A percentile compares a stretch with the other conserved stretches of the same genome.
Conservation (phyloP, 2,113 vertebrate genomes). For the Rattus rattus region DNA sequence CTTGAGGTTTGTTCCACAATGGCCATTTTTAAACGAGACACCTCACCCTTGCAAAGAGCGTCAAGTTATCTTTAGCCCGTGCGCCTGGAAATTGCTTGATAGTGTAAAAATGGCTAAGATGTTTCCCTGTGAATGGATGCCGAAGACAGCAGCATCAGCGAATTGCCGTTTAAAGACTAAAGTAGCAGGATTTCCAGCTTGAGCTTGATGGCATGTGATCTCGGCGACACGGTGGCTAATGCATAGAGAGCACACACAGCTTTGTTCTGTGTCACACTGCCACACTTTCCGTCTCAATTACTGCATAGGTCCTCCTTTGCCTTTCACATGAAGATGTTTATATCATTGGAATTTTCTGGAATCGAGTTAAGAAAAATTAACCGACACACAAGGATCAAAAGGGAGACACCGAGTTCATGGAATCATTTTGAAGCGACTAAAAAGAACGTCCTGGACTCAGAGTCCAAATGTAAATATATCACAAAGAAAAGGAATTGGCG, state of each 20-base stretch:
- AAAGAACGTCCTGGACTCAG: neutral
- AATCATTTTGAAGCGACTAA: neutral
- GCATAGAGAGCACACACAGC: neutral
- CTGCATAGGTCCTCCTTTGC: neutral
- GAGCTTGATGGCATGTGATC: neutral
- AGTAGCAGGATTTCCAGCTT: neutral
- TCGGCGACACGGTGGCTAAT: neutral
- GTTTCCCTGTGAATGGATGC: conserved; percentile 7
- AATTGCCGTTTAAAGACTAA: conserved; percentile 59
- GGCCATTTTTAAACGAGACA: conserved; percentile 39
- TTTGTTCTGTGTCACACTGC: neutral
- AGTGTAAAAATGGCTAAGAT: conserved; percentile 6
- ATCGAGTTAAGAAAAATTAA: conserved; percentile 31
- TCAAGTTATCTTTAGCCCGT: conserved; percentile 40
- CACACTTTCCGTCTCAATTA: conserved; percentile 8
- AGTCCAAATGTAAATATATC: neutral
- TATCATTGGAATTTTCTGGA: conserved; percentile 33
- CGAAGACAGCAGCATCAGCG: neutral
- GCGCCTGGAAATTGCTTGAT: conserved; percentile 11
- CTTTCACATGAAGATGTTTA: conserved; percentile 18
- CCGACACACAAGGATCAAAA: neutral
- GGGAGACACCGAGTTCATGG: neutral
- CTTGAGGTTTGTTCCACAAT: neutral
- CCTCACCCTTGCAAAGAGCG: conserved; percentile 38
- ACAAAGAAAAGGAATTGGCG: neutral